Percentiles rank a stretch among this genome's conserved stretches.
Evolutionary conservation across 2,888 invertebrate species (phyloP).

Genomic region (Isoperla grammatica): DNA sequence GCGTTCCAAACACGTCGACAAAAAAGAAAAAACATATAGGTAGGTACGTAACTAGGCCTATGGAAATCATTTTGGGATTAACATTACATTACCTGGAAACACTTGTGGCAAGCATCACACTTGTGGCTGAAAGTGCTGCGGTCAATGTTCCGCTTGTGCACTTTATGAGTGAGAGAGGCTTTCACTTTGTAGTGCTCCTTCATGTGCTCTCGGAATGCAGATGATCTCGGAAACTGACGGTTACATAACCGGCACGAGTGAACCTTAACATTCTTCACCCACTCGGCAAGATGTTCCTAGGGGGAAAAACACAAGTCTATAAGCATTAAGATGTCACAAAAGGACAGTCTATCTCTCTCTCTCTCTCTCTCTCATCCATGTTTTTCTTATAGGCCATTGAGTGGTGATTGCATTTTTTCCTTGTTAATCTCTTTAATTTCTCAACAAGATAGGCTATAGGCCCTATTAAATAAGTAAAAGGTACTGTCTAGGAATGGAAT

Average conservation of each 20-base stretch:
- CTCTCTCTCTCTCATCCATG: too few species aligned
- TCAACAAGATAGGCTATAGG: too few species aligned
- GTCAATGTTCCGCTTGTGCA: slow-evolving; percentile 33
- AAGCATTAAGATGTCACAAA: background rate
- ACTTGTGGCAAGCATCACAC: slow-evolving; percentile 50
- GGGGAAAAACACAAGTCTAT: slow-evolving; percentile 7
- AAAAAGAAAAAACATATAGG: too few species aligned
- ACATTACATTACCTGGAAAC: slow-evolving; percentile 38
- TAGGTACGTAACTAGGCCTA: too few species aligned
- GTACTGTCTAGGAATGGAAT: too few species aligned
- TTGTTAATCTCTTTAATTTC: too few species aligned
- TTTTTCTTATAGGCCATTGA: too few species aligned
- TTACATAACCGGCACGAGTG: slow-evolving; percentile 53
- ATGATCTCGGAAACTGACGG: slow-evolving; percentile 46
- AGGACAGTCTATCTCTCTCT: too few species aligned
- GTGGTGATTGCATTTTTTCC: too few species aligned
- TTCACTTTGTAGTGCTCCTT: slow-evolving; percentile 48
- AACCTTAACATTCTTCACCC: slow-evolving; percentile 26
- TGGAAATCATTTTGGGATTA: too few species aligned
- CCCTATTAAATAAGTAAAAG: too few species aligned
- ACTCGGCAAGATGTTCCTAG: slow-evolving; percentile 32
- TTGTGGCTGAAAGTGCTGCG: slow-evolving; percentile 37
- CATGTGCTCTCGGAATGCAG: slow-evolving; percentile 47
- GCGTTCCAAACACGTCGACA: too few species aligned
- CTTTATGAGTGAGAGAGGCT: slow-evolving; percentile 30